Base-by-base conservation (phyloP, 1,140 invertebrate genomes). In the Calycopis cecrops region DNA sequence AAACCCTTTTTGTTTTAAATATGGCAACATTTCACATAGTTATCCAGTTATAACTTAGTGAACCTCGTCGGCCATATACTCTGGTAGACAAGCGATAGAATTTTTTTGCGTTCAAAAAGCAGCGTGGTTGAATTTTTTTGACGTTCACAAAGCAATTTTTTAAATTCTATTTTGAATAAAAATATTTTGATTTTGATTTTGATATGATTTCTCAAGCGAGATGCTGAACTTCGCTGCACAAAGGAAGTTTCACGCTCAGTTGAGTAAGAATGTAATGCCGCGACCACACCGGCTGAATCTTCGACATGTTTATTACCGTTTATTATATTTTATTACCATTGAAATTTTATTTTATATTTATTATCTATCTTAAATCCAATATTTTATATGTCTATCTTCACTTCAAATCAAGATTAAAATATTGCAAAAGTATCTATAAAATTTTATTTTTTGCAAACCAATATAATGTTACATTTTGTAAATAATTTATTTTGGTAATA, bases 191-290 rank as follows among this genome's bases (percentile, higher is more conserved):
- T n/a, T n/a, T n/a, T n/a, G n/a, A n/a, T n/a, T n/a, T n/a, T n/a
- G n/a, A n/a, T 55, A 62, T 60, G 58, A 63, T 61, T 65, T 52
- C 47, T 69, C 57, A 55, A 62, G 60, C 51, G 62, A 54, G 52
- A 54, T 55, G 57, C 47, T 60, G 48, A 62, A 65, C 55, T 64
- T 52, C 35, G 48, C 48, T 62, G 18, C 50, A 68, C 65, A 68
- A 64, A 68, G 65, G 57, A 58, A 65, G 54, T 62, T 64, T 60
- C 53, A 56, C 59, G 62, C 60, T 65, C 52, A 37, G 6, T 52
- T 55, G 52, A 62, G 35, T 60, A 42, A 33, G 53, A 59, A 59
- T 48, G 59, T 48, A 48, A 48, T 9, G 47, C 21, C 6, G 11
- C 21, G 47, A 33, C 47, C 47, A 33, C 40, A 44, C 40, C 3